These are phyloP conservation scores for Peromyscus attwateri DNA, from an alignment of 2,797 vertebrate species.

Conservation along the genomic window DNA sequence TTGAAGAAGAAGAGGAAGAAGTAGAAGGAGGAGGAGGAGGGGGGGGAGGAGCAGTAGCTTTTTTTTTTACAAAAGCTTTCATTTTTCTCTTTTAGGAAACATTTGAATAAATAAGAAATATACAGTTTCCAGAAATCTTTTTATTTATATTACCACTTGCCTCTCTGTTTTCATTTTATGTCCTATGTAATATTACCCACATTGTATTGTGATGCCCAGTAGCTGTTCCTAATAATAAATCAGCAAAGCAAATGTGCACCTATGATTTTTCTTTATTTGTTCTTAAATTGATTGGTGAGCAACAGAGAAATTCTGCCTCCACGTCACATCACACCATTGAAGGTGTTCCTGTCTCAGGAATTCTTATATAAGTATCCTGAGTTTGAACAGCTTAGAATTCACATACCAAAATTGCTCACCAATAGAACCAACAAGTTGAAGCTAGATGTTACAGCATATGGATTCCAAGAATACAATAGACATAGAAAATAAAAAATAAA, in stretches of 20 bases:
- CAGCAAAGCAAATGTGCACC: background rate
- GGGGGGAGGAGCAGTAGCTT: too few species aligned
- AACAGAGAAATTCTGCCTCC: background rate
- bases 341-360: background rate
- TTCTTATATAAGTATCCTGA: background rate
- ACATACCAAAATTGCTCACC: background rate
- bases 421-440: background rate
- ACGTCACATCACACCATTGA: background rate
- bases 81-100: background rate
- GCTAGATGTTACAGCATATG: too few species aligned
- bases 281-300: background rate
- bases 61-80: background rate
- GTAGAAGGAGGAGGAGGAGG: background rate
- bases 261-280: background rate
- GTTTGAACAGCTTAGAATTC: background rate
- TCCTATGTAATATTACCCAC: background rate
- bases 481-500: background rate
- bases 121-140: background rate
- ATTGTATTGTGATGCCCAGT: background rate
- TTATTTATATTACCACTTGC: background rate
- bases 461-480: background rate
- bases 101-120: background rate
- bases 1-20: background rate
- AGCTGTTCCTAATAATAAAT: background rate
- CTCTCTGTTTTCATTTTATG: background rate